phyloP scores from a whole-genome alignment of 2,113 vertebrate genomes.

The Dromas ardeola region DNA sequence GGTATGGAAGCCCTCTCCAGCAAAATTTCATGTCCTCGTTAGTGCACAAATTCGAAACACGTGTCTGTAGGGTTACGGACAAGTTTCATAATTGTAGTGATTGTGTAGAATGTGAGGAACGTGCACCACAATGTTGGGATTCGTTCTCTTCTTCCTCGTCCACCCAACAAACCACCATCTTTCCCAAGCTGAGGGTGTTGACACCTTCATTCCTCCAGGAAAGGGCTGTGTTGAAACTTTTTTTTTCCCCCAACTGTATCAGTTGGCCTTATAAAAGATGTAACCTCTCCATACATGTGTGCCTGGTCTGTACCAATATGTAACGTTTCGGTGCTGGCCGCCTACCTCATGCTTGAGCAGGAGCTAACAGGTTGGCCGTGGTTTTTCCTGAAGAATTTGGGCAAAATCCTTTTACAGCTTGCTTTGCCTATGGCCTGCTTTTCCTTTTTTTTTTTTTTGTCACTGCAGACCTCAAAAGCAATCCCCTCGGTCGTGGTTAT shows the following conservation, averaged over 20 bases:
- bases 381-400: neutral
- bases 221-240: neutral
- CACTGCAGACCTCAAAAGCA: neutral
- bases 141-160: neutral
- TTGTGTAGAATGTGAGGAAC: neutral
- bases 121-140: rapidly evolving
- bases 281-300: neutral
- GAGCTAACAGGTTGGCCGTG: neutral
- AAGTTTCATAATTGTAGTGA: neutral
- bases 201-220: neutral
- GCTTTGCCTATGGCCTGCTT: neutral
- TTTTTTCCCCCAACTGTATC: rapidly evolving
- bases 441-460: slow-evolving; percentile 17
- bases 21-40: neutral
- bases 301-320: rapidly evolving
- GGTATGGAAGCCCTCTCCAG: neutral
- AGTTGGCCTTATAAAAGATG: neutral
- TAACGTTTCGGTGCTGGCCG: neutral
- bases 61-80: rapidly evolving
- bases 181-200: neutral
- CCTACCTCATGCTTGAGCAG: neutral
- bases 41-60: neutral
- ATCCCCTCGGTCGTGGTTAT: neutral
- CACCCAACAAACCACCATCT: neutral
- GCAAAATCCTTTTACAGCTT: neutral